A percentile compares a stretch with the other conserved stretches of the same genome.
Evolutionary conservation across 2,888 invertebrate species (phyloP).

Genomic region (Nomada ruficornis): DNA sequence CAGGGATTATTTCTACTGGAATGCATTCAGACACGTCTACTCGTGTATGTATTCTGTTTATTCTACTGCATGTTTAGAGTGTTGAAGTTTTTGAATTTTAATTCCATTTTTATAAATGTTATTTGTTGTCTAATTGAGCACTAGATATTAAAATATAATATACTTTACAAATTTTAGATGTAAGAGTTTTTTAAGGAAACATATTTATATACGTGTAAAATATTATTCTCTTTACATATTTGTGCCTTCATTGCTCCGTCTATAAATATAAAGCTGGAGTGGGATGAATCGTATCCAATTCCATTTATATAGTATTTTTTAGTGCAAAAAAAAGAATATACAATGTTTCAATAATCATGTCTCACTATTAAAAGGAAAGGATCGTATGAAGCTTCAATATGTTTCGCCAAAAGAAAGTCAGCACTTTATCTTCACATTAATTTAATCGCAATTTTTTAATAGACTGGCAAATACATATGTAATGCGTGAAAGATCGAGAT

Average conservation of each 20-base stretch:
- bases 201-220: conserved; percentile 65
- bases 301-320: conserved; percentile 47
- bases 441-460: conserved; percentile 43
- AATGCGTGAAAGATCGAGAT: conserved; percentile 19
- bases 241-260: conserved; percentile 54
- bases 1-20: conserved; percentile 65
- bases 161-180: conserved; percentile 61
- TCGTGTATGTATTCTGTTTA: conserved; percentile 67
- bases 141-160: conserved; percentile 72
- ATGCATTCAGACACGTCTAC: conserved; percentile 65
- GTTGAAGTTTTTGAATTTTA: conserved; percentile 84
- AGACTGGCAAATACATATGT: conserved; percentile 34
- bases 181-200: conserved; percentile 45
- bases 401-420: background rate
- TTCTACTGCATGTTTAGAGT: conserved; percentile 77
- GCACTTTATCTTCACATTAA: conserved; percentile 24
- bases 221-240: conserved; percentile 57
- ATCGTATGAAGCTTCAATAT: conserved; percentile 41
- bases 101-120: conserved; percentile 79
- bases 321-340: conserved; percentile 32
- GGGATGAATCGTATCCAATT: conserved; percentile 49
- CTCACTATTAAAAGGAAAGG: conserved; percentile 10
- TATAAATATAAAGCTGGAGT: conserved; percentile 43
- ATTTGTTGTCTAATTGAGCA: conserved; percentile 78
- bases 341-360: conserved; percentile 10